Evolutionary conservation across 2,888 invertebrate species (phyloP), one percentile per base, ranked within the genome.

Genomic region (Diarsia brunnea): DNA sequence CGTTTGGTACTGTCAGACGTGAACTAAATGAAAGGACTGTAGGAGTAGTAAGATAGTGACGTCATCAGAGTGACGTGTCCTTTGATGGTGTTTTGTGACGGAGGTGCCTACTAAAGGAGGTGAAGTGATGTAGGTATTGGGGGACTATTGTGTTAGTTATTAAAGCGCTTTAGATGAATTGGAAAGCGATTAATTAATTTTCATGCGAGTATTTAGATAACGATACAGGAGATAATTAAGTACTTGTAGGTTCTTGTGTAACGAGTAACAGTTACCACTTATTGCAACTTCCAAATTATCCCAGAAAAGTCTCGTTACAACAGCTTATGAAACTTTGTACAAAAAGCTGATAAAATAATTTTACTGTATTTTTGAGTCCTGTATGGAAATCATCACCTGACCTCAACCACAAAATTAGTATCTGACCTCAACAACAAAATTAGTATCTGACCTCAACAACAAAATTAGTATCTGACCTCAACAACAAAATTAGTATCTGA

Each of bases 31-130:
- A 63, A 24, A 43, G n/a, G 43, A 43, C 43, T 14, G 72, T 47
- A 31, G n/a, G n/a, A n/a, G 67, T 55, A 27, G 38, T 63, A 66
- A 51, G 43, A 78, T 58, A 67, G 43, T 74, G 80, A 78, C 79
- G 83, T 81, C 73, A 76, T 51, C 7, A 64, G 68, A 84, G 51
- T 82, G 89, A 87, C 84, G 84, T 87, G 73, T 84, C 78, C 77
- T 53, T n/a, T 69, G 47, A 27, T 16, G 5, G 16, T 73, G 43
- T 43, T 45, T 69, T 55, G 69, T 69, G 78, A 69, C 49, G 51
- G 38, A 64, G 10, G 14, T 81, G 24, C 11, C 8, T 51, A 8
- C 27, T 27, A 8, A 27, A 43, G 19, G 38, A 19, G 27, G 47
- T 24, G 7, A 53, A 16, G 12, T 76, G 64, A 83, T 64, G n/a